phyloP scores from a whole-genome alignment of 1,140 invertebrate genomes.

The Babylonia areolata region DNA sequence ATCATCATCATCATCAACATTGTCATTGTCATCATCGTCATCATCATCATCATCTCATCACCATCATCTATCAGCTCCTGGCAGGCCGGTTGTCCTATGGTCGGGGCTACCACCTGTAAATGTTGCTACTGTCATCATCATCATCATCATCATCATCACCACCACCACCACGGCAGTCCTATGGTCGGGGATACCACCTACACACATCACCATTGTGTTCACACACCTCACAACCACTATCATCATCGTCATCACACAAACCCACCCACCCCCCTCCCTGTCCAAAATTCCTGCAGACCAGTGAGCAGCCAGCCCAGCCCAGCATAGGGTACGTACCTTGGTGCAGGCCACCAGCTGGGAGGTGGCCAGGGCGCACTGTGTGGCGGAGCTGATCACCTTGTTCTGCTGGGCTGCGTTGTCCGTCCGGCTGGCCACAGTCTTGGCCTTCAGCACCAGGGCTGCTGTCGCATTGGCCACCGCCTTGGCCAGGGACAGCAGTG shows the following conservation, averaged over 20 bases:
- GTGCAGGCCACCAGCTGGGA: constrained; percentile 98
- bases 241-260: too few species aligned
- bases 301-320: too few species aligned
- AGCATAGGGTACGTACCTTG: constrained; percentile 85
- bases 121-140: too few species aligned
- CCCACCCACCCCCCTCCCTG: too few species aligned
- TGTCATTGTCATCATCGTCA: too few species aligned
- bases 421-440: constrained; percentile 85
- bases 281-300: too few species aligned
- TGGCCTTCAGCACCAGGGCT: constrained; percentile 76
- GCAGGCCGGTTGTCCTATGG: constrained; percentile 91
- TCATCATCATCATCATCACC: too few species aligned
- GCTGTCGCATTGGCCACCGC: constrained; percentile 76
- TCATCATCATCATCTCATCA: too few species aligned
- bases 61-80: too few species aligned
- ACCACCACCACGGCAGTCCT: constrained; percentile 89
- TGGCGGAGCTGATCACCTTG: constrained; percentile 94
- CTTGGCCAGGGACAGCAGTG: constrained; percentile 73
- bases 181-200: constrained; percentile 83
- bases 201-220: too few species aligned
- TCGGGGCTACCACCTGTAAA: constrained; percentile 80
- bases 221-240: too few species aligned
- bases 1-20: too few species aligned
- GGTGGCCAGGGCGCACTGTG: constrained; percentile 96
- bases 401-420: constrained; percentile 82